These are phyloP conservation scores for Oxyruncus cristatus DNA, from an alignment of 2,113 vertebrate species.

Conservation along the genomic window DNA sequence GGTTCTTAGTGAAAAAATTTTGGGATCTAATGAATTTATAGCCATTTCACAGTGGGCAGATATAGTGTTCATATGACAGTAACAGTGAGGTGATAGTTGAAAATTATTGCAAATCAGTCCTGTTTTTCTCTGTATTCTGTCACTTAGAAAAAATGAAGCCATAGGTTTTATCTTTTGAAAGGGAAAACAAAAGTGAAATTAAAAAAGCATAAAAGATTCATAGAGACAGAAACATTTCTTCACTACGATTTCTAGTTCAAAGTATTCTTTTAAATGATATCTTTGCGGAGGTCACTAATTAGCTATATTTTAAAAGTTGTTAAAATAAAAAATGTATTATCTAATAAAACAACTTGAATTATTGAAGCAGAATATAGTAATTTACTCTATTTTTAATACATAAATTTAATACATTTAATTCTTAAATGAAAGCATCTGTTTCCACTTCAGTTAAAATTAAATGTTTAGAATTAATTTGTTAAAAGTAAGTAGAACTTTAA, in stretches of 20 bases:
- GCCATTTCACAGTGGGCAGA: neutral
- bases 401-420: neutral
- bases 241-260: neutral
- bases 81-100: neutral
- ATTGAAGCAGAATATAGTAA: neutral
- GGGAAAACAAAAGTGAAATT: neutral
- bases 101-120: neutral
- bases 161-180: neutral
- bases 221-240: neutral
- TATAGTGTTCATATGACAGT: neutral
- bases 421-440: neutral
- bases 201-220: neutral
- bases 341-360: neutral
- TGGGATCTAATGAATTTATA: neutral
- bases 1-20: neutral
- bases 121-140: neutral
- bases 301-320: neutral
- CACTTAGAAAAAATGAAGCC: neutral
- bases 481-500: neutral
- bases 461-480: constrained; percentile 9
- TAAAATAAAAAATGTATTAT: neutral
- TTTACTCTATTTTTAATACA: neutral
- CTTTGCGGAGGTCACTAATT: neutral
- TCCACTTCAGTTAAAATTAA: constrained; percentile 31
- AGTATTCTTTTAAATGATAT: neutral